Evolutionary conservation across 1,140 invertebrate species (phyloP), one percentile per base, ranked within the genome.

Genomic region (Caenorhabditis tropicalis): DNA sequence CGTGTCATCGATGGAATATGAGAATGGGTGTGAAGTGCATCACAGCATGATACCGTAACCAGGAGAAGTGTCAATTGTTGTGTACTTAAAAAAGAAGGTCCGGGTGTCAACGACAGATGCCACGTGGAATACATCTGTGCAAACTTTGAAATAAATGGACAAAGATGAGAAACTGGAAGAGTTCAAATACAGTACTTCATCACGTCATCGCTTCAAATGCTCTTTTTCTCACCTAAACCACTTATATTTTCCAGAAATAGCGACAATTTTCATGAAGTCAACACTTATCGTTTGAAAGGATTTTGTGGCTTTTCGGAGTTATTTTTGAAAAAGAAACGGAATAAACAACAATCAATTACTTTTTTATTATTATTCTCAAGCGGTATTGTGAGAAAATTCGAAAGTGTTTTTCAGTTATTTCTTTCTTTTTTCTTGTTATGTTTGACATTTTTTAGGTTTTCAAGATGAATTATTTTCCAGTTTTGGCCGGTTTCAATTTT

Each of bases 21-120:
- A 74, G n/a, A 43, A 24, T 43, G 36, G 36, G 65, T 74, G 65
- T 31, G 27, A 74, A 74, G 65, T 74, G 36, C 36, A 10, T 74
- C 65, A 74, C 65, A 74, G 65, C 65, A 31, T 43, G 65, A 74
- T 74, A 74, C 36, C 36, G 65, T 74, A 74, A 43, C 65, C 65
- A 74, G 21, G 24, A 19, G 65, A 24, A 29, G 65, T 74, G 65
- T 74, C 65, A 74, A 74, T 74, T 74, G 65, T 56, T 56, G 24
- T 56, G 21, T 27, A 15, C 53, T 56, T 10, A 21, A 2, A n/a
- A 7, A 46, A 46, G 43, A 46, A 12, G 19, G 10, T 46, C 10
- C 16, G 19, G 15, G 49, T 51, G 49, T 43, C 39, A n/a, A n/a
- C n/a, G 39, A 43, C 39, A 43, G 39, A 12, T 43, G 5, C 39